Base-by-base conservation (phyloP, 1,140 invertebrate genomes). In the Heliconius hermathena region DNA sequence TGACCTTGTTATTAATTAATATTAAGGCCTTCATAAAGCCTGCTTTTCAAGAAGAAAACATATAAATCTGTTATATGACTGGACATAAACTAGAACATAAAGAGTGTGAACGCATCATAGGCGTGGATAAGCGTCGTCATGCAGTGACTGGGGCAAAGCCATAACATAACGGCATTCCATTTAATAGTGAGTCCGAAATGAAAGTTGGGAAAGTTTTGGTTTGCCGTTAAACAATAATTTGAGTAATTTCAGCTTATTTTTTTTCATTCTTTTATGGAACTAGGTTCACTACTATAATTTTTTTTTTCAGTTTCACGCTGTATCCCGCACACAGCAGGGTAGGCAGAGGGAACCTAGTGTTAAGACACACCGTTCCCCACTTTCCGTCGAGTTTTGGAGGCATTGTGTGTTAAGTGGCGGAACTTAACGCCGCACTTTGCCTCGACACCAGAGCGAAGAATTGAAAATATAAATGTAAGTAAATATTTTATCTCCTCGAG, bases 171-270 rank as follows among this genome's bases (percentile, higher is more conserved):
- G 90, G 90, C 86, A 88, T 81, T 71, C 74, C 66, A 73, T 83
- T 81, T 52, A 20, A 74, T 86, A 79, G 85, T 84, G 79, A 73
- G 83, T 84, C 86, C 81, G 81, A 91, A 88, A 89, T 76, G 90
- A 92, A 93, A 91, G 90, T 88, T 89, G 89, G 88, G 91, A 93
- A 93, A 93, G 90, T 91, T 82, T 73, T 84, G 81, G 83, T 86
- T 88, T 89, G 83, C 83, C 20, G 36, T 57, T 72, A 46, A 73
- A 57, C 36, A n/a, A 49, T 66, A 70, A 76, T 76, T 71, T 76
- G 38, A 29, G 22, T 66, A 66, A 66, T 29, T 66, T 29, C 1
- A 66, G 0, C 6, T 6, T 29, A 13, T 66, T 11, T 22, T 11
- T 66, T 66, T 66, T 66, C n/a, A 66, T 66, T 26, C 8, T 22